Base-by-base conservation (phyloP, 2,888 invertebrate species). In the Timema cristinae region DNA sequence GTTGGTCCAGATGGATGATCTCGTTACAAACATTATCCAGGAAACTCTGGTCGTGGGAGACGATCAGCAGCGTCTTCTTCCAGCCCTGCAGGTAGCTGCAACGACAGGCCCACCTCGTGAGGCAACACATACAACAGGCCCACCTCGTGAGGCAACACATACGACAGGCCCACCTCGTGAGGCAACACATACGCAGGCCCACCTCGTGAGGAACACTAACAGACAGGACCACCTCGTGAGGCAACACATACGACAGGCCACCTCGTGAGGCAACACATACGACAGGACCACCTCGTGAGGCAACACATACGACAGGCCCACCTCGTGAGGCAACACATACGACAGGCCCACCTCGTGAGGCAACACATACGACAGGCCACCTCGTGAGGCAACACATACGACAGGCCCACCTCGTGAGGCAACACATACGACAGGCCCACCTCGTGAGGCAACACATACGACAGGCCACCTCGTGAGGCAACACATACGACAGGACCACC, bases 11-110 rank as follows among this genome's bases (percentile, higher is more conserved):
- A 81, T 99, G 99, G 75, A 99, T 94, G 76, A 99, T 94, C 85
- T 99, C 99, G 72, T 98, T 98, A 83, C 99, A 99, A 6, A 99
- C 98, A 80, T 98, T 99, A 82, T 99, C 98, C 78, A 99, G 89
- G 86, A 99, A 99, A 76, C 97, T 97, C 85, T 99, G 99, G 87
- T 99, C 99, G 90, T 99, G 99, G 79, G 98, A 99, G 11, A 99
- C 99, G 73, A 99, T 93, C 50, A 99, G 84, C 5, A 99, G 84
- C 0, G 99, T 99, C 81, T 99, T 99, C 84, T 99, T 99, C 99
- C 99, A 99, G 5, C 89, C 89, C 86, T 98, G 98, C 47, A 99
- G 86, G 81, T 98, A 98, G 82, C 93, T 94, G 82, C 72, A 83
- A 84, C 71, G 6, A 69, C 13, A 32, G 51, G 66, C 1, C 32